Evolutionary conservation across 2,797 vertebrate genomes (phyloP).

Genomic region (Aulostomus chinensis): DNA sequence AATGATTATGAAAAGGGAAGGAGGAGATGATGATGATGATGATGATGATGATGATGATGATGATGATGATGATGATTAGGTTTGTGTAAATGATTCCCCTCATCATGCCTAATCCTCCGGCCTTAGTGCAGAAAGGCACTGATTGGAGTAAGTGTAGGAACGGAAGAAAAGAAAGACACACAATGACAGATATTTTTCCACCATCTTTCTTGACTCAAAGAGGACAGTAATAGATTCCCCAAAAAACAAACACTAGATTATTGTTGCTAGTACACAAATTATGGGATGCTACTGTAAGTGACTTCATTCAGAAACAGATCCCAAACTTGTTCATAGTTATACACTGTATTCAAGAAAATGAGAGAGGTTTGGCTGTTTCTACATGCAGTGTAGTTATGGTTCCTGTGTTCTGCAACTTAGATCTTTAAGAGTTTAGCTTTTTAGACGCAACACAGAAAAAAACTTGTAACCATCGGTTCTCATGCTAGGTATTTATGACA

Average conservation of each 20-base stretch:
- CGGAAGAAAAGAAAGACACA: constrained; percentile 54
- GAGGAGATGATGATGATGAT: constrained; percentile 9
- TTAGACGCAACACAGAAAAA: too few species aligned
- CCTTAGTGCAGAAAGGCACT: constrained; percentile 54
- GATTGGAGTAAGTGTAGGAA: constrained; percentile 53
- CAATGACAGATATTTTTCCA: constrained; percentile 65
- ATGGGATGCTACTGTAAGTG: constrained; percentile 11
- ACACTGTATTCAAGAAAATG: too few species aligned
- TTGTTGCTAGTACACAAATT: constrained; percentile 32
- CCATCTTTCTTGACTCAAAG: constrained; percentile 40
- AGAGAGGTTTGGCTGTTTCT: too few species aligned
- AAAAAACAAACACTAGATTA: constrained; percentile 9
- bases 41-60: constrained; percentile 59
- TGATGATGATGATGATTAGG: constrained; percentile 55
- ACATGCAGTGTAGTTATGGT: too few species aligned
- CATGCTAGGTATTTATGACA: too few species aligned
- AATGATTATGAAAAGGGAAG: constrained; percentile 28
- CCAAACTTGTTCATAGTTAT: too few species aligned
- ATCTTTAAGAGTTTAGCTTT: too few species aligned
- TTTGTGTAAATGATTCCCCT: constrained; percentile 54
- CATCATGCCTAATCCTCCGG: constrained; percentile 60
- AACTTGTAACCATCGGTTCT: too few species aligned
- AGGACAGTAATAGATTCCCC: constrained; percentile 23
- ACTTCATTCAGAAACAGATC: constrained; percentile 11
- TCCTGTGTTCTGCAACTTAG: too few species aligned